Evolutionary conservation across 2,888 invertebrate genomes (phyloP).

Genomic region (Plagiodera versicolora): DNA sequence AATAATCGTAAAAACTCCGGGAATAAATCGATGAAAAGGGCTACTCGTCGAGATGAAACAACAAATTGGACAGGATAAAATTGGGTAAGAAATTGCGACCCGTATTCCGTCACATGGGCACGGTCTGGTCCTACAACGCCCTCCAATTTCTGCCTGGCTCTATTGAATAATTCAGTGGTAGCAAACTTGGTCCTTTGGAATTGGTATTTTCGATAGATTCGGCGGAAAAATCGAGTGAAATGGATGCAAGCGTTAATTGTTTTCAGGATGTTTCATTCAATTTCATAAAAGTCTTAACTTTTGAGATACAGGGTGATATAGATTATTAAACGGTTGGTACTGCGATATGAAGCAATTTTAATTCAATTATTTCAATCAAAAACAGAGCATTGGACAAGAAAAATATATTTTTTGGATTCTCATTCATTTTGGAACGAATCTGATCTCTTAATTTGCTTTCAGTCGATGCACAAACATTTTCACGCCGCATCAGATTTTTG

Average conservation of each 20-base stretch:
- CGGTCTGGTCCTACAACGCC: slow-evolving; percentile 5
- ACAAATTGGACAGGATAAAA: slow-evolving; percentile 46
- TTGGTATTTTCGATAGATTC: slow-evolving; percentile 21
- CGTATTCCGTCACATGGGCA: slow-evolving; percentile 34
- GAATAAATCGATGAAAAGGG: slow-evolving; percentile 44
- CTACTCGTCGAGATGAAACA: slow-evolving; percentile 45
- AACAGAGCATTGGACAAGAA: too few species aligned
- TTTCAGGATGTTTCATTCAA: background rate
- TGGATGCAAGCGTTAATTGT: slow-evolving; percentile 2
- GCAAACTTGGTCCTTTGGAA: slow-evolving; percentile 36
- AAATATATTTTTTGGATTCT: too few species aligned
- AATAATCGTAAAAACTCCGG: slow-evolving; percentile 45
- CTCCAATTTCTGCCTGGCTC: slow-evolving; percentile 37
- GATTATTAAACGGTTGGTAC: too few species aligned
- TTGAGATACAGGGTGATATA: too few species aligned
- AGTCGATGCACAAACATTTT: too few species aligned
- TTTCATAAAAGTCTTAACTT: too few species aligned
- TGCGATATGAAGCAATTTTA: too few species aligned
- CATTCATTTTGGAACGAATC: too few species aligned
- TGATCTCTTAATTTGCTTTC: too few species aligned
- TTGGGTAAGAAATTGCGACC: slow-evolving; percentile 37
- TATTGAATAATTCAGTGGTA: slow-evolving; percentile 41
- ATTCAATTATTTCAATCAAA: too few species aligned
- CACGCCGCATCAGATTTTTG: too few species aligned
- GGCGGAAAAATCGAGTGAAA: slow-evolving; percentile 2